Evolutionary conservation across 2,888 invertebrate species (phyloP), one percentile per base, ranked within the genome.

Genomic region (Synanthedon vespiformis): DNA sequence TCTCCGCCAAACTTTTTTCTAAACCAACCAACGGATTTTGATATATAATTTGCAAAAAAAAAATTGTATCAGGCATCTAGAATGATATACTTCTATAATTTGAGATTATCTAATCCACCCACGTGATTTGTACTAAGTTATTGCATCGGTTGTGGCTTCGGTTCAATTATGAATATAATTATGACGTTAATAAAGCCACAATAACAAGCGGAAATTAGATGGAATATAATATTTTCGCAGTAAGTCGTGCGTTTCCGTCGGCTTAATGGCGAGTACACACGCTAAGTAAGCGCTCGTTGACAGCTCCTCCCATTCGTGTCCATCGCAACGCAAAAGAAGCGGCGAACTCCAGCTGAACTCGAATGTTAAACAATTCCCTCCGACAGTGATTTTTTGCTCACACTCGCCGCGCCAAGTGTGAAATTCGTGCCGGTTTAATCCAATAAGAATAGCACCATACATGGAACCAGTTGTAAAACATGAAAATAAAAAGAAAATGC

Each of bases 301-400:
- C 64, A 65, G 58, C 72, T 73, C 70, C 61, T 56, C 57, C 56
- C 60, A 54, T 68, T 72, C 63, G 58, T 67, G 65, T 72, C 65
- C 58, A 57, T 60, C 54, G 54, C 54, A 53, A 58, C 54, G 54
- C 54, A 53, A 58, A 54, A 34, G 58, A 51, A 55, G 57, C 62
- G 58, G 55, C 54, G 53, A 48, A 51, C 55, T 60, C 59, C 64
- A 69, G 59, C 69, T 67, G 61, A 64, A 67, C 57, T 56, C 56
- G 63, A 64, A 66, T 74, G 73, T 74, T 70, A 72, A 70, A 69
- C 70, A 74, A 72, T 71, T 65, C 67, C 63, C 56, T 55, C 61
- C 58, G 44, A 48, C 52, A 51, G 47, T 41, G 51, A 56, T 53
- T 72, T 75, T 77, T 77, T 76, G 67, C 64, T 66, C 60, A 56